A percentile compares a stretch with the other conserved stretches of the same genome.
phyloP scores from a whole-genome alignment of 2,888 invertebrate species.

The Nymphalis c-album region DNA sequence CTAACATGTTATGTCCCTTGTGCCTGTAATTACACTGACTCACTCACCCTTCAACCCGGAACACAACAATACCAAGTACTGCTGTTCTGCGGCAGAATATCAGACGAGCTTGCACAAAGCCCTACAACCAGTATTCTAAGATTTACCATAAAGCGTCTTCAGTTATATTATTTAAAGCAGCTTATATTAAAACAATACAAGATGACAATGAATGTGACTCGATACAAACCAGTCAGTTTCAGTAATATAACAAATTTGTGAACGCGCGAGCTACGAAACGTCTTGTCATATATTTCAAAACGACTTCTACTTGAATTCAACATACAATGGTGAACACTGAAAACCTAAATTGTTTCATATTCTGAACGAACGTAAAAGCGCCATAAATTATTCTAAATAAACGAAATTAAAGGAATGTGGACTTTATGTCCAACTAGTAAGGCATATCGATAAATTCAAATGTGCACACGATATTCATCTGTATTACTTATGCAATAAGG shows the following conservation, averaged over 20 bases:
- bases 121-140: too few relatives aligned
- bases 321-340: background rate
- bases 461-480: conserved; percentile 17
- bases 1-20: too few relatives aligned
- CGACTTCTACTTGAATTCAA: background rate
- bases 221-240: too few relatives aligned
- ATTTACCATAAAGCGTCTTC: too few relatives aligned
- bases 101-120: too few relatives aligned
- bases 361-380: conserved; percentile 14
- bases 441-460: conserved; percentile 14
- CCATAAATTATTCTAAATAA: conserved; percentile 10
- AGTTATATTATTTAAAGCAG: too few relatives aligned
- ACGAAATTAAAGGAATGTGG: conserved; percentile 16
- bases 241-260: background rate
- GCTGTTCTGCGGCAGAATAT: too few relatives aligned
- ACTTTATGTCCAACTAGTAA: conserved; percentile 18
- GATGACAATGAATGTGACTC: too few relatives aligned
- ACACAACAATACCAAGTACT: too few relatives aligned
- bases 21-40: too few relatives aligned
- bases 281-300: background rate
- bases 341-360: conserved; percentile 16
- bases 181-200: too few relatives aligned
- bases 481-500: conserved; percentile 27
- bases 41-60: too few relatives aligned
- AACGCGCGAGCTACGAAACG: background rate